Evolutionary conservation across 2,113 vertebrate species (phyloP).

Genomic region (Potamarius usumacintae): DNA sequence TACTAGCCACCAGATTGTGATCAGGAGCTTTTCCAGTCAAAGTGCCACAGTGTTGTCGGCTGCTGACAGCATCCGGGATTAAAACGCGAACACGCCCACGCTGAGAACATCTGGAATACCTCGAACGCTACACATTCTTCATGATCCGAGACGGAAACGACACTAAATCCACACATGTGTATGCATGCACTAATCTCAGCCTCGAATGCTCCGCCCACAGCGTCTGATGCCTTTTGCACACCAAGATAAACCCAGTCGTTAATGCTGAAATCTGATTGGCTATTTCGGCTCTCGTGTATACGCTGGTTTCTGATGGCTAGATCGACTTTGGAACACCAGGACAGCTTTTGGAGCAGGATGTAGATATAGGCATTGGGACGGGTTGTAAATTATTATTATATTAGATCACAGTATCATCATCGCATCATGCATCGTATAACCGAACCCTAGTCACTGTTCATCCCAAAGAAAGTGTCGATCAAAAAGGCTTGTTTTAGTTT

Average conservation of each 20-base stretch:
- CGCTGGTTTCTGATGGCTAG: background rate
- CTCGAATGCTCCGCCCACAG: background rate
- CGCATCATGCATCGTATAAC: background rate
- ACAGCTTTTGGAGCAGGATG: background rate
- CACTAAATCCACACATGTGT: background rate
- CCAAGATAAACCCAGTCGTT: background rate
- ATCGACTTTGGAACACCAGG: background rate
- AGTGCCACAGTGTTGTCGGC: background rate
- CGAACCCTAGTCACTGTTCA: background rate
- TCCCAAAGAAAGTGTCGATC: background rate
- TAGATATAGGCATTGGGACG: background rate
- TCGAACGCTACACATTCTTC: constrained; percentile 1
- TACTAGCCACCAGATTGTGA: background rate
- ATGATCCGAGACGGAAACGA: background rate
- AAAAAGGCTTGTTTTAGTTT: background rate
- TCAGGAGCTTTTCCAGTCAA: background rate
- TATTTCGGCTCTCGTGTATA: background rate
- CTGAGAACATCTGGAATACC: constrained; percentile 12
- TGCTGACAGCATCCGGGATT: background rate
- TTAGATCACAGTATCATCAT: background rate
- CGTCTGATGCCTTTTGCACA: background rate
- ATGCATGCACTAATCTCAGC: background rate
- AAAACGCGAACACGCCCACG: constrained; percentile 1
- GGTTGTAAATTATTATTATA: no score
- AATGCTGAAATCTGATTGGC: background rate